phyloP scores from a whole-genome alignment of 1,140 invertebrate species.

The Micrasema longulum region DNA sequence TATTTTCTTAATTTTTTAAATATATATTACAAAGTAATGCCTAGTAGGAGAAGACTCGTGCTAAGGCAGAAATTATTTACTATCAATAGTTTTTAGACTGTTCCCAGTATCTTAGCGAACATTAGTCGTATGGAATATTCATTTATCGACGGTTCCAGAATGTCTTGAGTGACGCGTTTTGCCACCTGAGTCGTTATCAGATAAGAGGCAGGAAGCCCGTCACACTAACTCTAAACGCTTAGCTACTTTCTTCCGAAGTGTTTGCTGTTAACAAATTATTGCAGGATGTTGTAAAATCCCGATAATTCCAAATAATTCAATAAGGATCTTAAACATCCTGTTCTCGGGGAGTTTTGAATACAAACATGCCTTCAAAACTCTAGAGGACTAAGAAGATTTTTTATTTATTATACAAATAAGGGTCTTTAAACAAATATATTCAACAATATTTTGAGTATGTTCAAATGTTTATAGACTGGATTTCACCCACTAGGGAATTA shows the following conservation, averaged over 20 bases:
- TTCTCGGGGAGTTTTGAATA: neutral
- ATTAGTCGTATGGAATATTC: neutral
- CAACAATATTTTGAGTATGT: no score
- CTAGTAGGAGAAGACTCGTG: no score
- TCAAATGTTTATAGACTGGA: no score
- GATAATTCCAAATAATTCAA: conserved; percentile 2
- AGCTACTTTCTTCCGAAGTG: conserved; percentile 4
- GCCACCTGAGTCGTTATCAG: conserved; percentile 30
- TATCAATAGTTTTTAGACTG: no score
- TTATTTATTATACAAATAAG: neutral
- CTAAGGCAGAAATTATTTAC: no score
- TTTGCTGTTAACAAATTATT: conserved; percentile 21
- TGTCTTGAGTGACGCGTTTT: neutral
- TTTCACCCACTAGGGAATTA: no score
- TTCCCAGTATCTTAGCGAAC: no score
- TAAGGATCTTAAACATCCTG: neutral
- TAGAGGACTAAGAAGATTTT: neutral
- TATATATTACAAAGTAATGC: no score
- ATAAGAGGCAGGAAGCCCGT: neutral
- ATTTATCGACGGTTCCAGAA: neutral
- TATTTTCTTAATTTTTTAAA: no score
- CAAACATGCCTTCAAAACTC: neutral
- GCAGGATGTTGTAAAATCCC: conserved; percentile 25
- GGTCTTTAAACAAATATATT: no score
- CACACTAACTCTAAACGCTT: no score